These are phyloP conservation scores for Hylaeus volcanicus DNA, from an alignment of 1,140 invertebrate species.

Conservation along the genomic window DNA sequence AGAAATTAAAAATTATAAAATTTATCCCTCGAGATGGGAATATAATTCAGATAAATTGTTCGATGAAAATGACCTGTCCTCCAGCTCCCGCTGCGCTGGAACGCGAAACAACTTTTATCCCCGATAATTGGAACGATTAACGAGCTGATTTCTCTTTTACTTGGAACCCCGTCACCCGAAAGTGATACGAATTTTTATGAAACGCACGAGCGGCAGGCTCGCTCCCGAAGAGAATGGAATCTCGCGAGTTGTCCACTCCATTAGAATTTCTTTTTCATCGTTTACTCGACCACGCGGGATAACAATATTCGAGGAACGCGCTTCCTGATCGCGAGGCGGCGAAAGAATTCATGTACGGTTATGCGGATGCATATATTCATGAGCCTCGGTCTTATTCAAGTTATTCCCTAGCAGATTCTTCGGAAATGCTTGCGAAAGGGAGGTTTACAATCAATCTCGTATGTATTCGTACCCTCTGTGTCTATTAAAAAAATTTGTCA, in stretches of 20 bases:
- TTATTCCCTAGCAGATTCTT: neutral
- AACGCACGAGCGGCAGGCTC: neutral
- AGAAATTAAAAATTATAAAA: too few relatives aligned
- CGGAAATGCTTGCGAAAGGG: neutral
- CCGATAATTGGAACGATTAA: slow-evolving; percentile 27
- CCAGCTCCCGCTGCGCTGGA: neutral
- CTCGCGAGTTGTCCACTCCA: neutral
- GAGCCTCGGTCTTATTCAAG: neutral
- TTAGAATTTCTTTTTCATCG: too few relatives aligned
- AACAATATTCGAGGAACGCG: neutral
- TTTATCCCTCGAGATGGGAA: too few relatives aligned
- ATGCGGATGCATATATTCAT: neutral
- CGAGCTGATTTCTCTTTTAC: slow-evolving; percentile 35
- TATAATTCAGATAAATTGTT: neutral
- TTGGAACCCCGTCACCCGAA: neutral
- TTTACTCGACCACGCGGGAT: neutral
- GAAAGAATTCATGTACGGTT: neutral
- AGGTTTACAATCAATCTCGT: neutral
- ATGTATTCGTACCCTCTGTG: too few relatives aligned
- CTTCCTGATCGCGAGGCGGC: neutral
- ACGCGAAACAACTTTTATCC: slow-evolving; percentile 4
- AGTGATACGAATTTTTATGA: slow-evolving; percentile 8
- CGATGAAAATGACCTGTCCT: neutral
- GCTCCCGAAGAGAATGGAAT: neutral
- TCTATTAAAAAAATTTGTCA: too few relatives aligned